phyloP scores from a whole-genome alignment of 2,888 invertebrate species.

The Hyalella azteca region DNA sequence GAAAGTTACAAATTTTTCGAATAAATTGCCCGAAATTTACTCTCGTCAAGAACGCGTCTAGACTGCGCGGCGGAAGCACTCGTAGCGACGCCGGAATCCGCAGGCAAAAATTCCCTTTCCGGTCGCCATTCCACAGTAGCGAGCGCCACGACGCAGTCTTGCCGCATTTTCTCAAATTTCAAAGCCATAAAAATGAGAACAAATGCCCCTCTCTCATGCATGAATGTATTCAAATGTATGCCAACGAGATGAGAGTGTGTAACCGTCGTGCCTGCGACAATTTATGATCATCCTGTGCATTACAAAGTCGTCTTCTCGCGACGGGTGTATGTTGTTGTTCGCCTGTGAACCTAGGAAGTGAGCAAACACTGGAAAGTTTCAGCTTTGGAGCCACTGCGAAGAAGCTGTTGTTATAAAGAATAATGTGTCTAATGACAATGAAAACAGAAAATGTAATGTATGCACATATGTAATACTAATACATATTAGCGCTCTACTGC shows the following conservation, averaged over 20 bases:
- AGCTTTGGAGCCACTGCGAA: too few relatives aligned
- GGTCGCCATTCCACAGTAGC: not conserved
- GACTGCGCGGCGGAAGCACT: not conserved
- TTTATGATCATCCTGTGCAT: constrained; percentile 7
- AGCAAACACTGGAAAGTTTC: too few relatives aligned
- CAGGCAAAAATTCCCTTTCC: constrained; percentile 2
- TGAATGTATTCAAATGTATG: constrained; percentile 29
- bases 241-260: constrained; percentile 19
- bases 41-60: too few relatives aligned
- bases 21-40: too few relatives aligned
- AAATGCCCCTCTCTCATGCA: not conserved
- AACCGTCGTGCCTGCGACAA: constrained; percentile 11
- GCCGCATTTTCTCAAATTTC: constrained; percentile 14
- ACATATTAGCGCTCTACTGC: too few relatives aligned
- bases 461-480: too few relatives aligned
- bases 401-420: too few relatives aligned
- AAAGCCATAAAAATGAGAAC: constrained; percentile 15
- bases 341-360: too few relatives aligned
- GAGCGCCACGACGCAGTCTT: not conserved
- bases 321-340: not conserved
- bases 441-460: too few relatives aligned
- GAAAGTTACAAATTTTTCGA: too few relatives aligned
- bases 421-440: too few relatives aligned
- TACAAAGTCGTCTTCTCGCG: not conserved
- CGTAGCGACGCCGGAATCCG: not conserved